A percentile compares a stretch with the other conserved stretches of the same genome.
Evolutionary conservation across 1,140 invertebrate genomes (phyloP).

Genomic region (Cardiocondyla obscurior): DNA sequence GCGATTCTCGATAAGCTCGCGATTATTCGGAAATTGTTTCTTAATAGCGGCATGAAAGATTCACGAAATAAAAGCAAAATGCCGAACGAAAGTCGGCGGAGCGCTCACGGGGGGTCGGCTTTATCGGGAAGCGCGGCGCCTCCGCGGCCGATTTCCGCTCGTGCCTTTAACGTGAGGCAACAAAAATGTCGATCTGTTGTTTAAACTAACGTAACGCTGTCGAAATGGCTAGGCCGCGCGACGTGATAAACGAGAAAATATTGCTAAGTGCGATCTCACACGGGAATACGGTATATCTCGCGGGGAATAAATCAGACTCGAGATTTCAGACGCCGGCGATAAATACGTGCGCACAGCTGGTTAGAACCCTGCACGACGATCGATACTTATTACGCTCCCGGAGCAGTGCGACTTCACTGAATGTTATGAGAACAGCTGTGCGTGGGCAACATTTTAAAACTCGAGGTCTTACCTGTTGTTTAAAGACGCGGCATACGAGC

Average conservation of each 20-base stretch:
- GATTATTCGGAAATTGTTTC: constrained; percentile 34
- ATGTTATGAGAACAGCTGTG: constrained; percentile 35
- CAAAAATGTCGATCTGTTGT: constrained; percentile 20
- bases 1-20: constrained; percentile 8
- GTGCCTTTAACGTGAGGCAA: neutral
- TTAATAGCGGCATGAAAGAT: constrained; percentile 15
- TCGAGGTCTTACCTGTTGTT: constrained; percentile 49
- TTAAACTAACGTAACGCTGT: neutral
- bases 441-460: constrained; percentile 40
- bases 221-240: constrained; percentile 1
- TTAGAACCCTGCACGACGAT: constrained; percentile 22
- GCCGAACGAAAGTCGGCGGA: neutral
- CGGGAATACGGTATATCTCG: constrained; percentile 21
- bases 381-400: constrained; percentile 34
- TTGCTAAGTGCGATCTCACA: constrained; percentile 29
- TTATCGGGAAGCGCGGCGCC: too few relatives aligned
- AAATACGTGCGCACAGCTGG: constrained; percentile 49
- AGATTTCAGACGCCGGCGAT: constrained; percentile 38
- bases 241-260: constrained; percentile 37
- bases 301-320: constrained; percentile 41
- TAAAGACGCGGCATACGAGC: constrained; percentile 23
- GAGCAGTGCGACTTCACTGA: constrained; percentile 25
- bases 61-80: neutral
- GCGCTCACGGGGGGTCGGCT: too few relatives aligned
- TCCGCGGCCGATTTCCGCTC: neutral